Base-by-base conservation (phyloP, 35 echinoderm and acorn worm genomes). In the Ophiothrix spiculata region DNA sequence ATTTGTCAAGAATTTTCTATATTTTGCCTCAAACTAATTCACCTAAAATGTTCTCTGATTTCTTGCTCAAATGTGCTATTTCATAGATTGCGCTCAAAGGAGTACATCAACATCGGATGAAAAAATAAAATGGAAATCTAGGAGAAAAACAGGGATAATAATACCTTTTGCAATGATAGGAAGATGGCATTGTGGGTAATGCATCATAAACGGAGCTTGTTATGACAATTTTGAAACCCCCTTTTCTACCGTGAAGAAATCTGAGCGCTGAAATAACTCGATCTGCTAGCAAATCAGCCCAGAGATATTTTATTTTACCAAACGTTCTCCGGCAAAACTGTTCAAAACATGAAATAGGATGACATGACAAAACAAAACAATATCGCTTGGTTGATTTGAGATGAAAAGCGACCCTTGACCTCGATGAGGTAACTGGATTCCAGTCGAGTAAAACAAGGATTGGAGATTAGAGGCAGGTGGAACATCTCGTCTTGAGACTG, bases 231-330 rank as follows among this genome's bases (percentile, higher is more conserved):
- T 69, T 25, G 23, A 28, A n/a, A 28, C 17, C 60, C 60, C 29
- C 29, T 69, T 69, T 69, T 69, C n/a, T n/a, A 69, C 60, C 60
- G 29, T 25, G 60, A 69, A 28, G 60, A 69, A 69, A 69, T 69
- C 23, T 4, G 60, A 69, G 60, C 25, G 23, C 60, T 69, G 60
- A 69, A 69, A 69, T 69, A 69, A 69, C 60, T 69, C 19, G 17
- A 28, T 28, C 60, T 28, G 25, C 29, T 28, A 69, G 60, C 17
- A 25, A n/a, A 6, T 69, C n/a, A n/a, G n/a, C 60, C 60, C 60
- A 2, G 23, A 69, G 60, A 69, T 69, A n/a, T 69, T 69, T 69
- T 28, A 69, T 10, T 69, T 69, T 69, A 28, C 60, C 60, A n/a
- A 69, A 69, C 60, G 29, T 69, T 69, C 29, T 10, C 60, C 17